Percentiles rank a stretch among this genome's conserved stretches.
Evolutionary conservation across 1,140 invertebrate genomes (phyloP).

Genomic region (Pseudomyrmex gracilis): DNA sequence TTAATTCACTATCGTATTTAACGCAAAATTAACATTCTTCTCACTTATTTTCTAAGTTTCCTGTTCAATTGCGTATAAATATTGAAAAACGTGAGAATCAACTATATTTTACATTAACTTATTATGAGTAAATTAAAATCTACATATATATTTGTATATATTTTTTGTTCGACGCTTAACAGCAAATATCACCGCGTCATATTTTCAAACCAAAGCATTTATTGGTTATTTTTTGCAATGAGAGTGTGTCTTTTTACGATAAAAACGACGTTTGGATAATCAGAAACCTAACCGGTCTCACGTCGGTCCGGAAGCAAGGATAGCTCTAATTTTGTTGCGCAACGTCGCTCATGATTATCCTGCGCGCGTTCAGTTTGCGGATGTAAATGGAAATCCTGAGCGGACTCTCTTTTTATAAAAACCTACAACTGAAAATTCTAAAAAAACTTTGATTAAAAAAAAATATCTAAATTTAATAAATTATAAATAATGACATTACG

Average conservation of each 20-base stretch:
- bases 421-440: neutral
- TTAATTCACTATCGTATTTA: neutral
- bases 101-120: neutral
- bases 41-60: neutral
- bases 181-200: neutral
- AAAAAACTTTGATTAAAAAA: neutral
- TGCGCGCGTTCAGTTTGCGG: slow-evolving; percentile 7
- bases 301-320: slow-evolving; percentile 43
- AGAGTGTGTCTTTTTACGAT: slow-evolving; percentile 6
- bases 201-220: too few relatives aligned
- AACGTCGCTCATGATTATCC: slow-evolving; percentile 18
- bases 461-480: neutral
- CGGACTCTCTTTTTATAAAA: neutral
- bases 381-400: neutral
- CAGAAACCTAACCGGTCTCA: slow-evolving; percentile 23
- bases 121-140: too few relatives aligned
- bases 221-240: neutral
- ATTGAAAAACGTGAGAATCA: neutral
- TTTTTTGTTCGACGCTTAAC: too few relatives aligned
- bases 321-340: slow-evolving; percentile 51
- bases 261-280: slow-evolving; percentile 12
- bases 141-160: too few relatives aligned
- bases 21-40: neutral
- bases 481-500: neutral
- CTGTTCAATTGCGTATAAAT: neutral